A percentile compares a stretch with the other conserved stretches of the same genome.
Conservation (phyloP, 2,888 invertebrate genomes). For the Chirona hameri region DNA sequence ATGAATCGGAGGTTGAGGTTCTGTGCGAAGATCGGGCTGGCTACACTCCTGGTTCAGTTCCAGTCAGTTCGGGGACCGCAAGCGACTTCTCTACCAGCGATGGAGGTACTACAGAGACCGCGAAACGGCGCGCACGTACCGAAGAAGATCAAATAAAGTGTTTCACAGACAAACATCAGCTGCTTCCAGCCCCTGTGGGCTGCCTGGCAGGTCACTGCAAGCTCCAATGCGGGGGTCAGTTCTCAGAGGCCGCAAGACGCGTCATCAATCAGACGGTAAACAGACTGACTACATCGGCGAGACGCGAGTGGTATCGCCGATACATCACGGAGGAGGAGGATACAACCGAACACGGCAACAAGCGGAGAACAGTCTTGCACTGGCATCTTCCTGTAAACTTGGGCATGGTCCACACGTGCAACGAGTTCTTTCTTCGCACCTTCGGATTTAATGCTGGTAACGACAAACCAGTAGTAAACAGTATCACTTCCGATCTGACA, state of each 20-base stretch:
- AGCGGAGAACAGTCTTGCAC: not conserved
- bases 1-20: too few relatives aligned
- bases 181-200: not conserved
- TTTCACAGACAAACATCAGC: too few relatives aligned
- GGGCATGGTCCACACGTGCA: not conserved
- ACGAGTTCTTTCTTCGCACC: not conserved
- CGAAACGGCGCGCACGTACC: too few relatives aligned
- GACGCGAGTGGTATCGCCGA: not conserved
- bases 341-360: not conserved
- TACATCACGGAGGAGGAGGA: not conserved
- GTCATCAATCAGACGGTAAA: not conserved
- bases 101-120: too few relatives aligned
- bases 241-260: not conserved
- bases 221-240: not conserved
- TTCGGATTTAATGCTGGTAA: not conserved
- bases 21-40: too few relatives aligned
- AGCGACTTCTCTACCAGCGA: too few relatives aligned
- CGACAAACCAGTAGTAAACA: not conserved
- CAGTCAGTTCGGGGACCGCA: too few relatives aligned
- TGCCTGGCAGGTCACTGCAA: not conserved
- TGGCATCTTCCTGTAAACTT: not conserved
- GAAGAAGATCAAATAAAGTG: too few relatives aligned
- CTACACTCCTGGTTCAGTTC: too few relatives aligned
- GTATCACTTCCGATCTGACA: not conserved
- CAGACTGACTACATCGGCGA: not conserved